Base-by-base conservation (phyloP, 1,140 invertebrate genomes). In the Goniozus legneri region DNA sequence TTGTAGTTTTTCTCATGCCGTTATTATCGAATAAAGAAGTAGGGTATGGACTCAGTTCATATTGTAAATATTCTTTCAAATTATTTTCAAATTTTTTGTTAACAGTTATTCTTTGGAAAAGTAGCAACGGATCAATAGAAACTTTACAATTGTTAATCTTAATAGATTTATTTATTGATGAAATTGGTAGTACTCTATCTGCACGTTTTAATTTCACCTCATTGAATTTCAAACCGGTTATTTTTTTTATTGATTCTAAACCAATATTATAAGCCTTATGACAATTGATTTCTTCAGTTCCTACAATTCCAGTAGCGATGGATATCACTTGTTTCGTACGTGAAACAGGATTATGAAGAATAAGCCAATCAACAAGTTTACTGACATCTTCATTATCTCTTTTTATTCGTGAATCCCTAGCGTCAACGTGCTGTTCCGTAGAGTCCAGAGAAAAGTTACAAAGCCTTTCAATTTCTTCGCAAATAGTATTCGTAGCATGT, bases 371-470 rank as follows among this genome's bases (percentile, higher is more conserved):
- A 24, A 54, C 8, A 32, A 75, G 53, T 65, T 50, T 66, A 39
- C 44, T 18, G 35, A 67, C 33, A 38, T 75, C 68, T 50, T 39
- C 30, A 53, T 50, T 52, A 54, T 75, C 68, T 53, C 54, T 65
- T 46, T 63, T 60, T 22, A 68, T 44, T 43, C 71, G 50, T 30
- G 69, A 64, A 59, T 65, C 54, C 37, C 67, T 62, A n/a, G 54
- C 48, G 60, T 73, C 70, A 45, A 71, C 61, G 58, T 76, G 69
- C 50, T 77, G 69, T 6, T 76, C 65, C 2, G 51, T 61, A 14
- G 69, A 63, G 45, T 51, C 51, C 15, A 63, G 59, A n/a, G 53
- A 51, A 49, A 67, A 51, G 15, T 57, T 54, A 53, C 55, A 61
- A 49, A 64, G 63, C 20, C 47, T 14, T 47, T 65, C 60, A 18